These are phyloP conservation scores for Onychostoma macrolepis DNA, from an alignment of 2,113 vertebrate genomes.

Conservation along the genomic window DNA sequence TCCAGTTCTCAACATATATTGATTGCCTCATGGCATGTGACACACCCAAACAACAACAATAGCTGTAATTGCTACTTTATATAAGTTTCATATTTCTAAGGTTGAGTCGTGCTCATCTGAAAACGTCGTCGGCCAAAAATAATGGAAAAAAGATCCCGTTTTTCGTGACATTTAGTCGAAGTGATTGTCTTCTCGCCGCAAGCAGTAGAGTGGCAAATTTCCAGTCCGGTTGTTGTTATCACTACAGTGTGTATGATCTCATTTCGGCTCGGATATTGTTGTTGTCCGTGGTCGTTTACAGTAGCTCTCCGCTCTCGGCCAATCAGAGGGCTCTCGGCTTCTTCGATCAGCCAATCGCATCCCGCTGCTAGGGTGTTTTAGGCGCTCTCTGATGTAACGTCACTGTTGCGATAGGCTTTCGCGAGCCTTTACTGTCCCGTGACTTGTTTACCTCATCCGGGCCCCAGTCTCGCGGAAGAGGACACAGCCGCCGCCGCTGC, in stretches of 20 bases:
- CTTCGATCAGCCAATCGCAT: slow-evolving; percentile 50
- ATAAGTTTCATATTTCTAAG: slow-evolving; percentile 29
- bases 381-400: slow-evolving; percentile 48
- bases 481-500: background rate
- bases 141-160: background rate
- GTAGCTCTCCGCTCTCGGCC: slow-evolving; percentile 37
- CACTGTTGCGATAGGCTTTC: slow-evolving; percentile 59
- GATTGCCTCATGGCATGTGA: slow-evolving; percentile 56
- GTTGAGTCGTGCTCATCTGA: background rate
- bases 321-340: slow-evolving; percentile 40
- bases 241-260: slow-evolving; percentile 52
- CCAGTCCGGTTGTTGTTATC: background rate
- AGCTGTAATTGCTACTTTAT: slow-evolving; percentile 38
- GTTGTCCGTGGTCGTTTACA: slow-evolving; percentile 50
- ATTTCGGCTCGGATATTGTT: slow-evolving; percentile 57
- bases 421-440: slow-evolving; percentile 25
- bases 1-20: slow-evolving; percentile 43
- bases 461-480: background rate
- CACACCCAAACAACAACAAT: slow-evolving; percentile 58
- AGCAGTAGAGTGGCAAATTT: background rate
- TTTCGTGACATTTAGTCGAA: slow-evolving; percentile 49
- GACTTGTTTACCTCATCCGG: slow-evolving; percentile 50
- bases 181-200: slow-evolving; percentile 50
- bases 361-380: slow-evolving; percentile 53
- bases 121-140: slow-evolving; percentile 27